Evolutionary conservation across 2,113 vertebrate species (phyloP).

Genomic region (Anseranas semipalmata): DNA sequence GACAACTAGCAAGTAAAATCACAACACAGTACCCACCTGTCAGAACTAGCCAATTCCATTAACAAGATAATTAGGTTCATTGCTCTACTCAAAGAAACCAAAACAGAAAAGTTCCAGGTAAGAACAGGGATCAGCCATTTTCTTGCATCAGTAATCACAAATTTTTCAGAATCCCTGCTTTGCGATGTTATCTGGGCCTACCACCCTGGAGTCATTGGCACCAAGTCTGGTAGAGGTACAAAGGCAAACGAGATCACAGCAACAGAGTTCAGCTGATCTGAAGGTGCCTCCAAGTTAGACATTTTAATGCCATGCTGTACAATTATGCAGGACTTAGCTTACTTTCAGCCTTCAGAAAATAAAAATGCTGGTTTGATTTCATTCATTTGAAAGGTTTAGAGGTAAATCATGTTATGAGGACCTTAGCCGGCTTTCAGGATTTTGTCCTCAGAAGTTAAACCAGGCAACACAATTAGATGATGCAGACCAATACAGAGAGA

Average conservation of each 20-base stretch:
- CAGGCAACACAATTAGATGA: not conserved
- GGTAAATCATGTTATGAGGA: not conserved
- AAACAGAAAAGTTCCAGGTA: not conserved
- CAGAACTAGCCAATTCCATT: not conserved
- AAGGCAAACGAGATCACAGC: not conserved
- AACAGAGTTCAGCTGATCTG: not conserved
- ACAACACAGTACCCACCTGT: not conserved
- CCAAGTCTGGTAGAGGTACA: not conserved
- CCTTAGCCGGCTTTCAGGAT: not conserved
- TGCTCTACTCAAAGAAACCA: not conserved
- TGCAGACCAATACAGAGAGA: not conserved
- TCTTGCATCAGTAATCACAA: not conserved
- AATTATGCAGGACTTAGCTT: not conserved
- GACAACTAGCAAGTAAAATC: not conserved
- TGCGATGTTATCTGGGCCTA: not conserved
- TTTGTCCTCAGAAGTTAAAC: not conserved
- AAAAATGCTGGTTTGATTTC: not conserved
- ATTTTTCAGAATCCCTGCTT: not conserved
- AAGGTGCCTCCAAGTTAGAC: not conserved
- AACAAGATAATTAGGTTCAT: not conserved
- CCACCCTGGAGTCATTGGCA: not conserved
- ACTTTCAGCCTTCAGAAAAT: not conserved
- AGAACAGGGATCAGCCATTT: not conserved
- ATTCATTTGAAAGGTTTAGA: not conserved
- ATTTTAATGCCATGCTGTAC: not conserved